Conservation (phyloP, 2,888 invertebrate species). For the Urechis unicinctus region DNA sequence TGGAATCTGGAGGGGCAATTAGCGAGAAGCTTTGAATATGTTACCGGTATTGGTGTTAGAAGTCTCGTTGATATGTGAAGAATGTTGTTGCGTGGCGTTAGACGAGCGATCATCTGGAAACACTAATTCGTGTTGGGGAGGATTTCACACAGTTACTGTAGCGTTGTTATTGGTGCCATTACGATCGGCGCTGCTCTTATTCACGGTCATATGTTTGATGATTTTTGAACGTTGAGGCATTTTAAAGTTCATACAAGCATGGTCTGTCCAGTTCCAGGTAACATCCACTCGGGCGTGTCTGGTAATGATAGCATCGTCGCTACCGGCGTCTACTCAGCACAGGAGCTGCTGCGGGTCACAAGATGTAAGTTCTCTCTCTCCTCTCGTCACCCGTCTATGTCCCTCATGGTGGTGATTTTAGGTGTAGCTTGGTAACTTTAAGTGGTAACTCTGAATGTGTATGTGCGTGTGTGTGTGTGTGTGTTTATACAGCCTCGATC, state of each 20-base stretch:
- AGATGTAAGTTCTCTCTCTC: slow-evolving; percentile 65
- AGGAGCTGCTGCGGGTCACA: slow-evolving; percentile 97
- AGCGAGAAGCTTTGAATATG: too few species aligned
- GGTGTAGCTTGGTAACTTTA: neutral
- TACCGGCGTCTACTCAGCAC: slow-evolving; percentile 98
- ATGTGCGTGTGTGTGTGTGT: neutral
- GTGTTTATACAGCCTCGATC: slow-evolving; percentile 70
- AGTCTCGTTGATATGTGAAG: neutral
- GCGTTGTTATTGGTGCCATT: too few species aligned
- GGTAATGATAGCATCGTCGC: slow-evolving; percentile 99
- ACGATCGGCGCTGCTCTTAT: too few species aligned
- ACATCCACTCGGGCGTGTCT: slow-evolving; percentile 96
- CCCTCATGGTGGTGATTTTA: neutral
- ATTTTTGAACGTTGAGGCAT: neutral
- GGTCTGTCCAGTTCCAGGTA: slow-evolving; percentile 54
- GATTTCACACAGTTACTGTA: too few species aligned
- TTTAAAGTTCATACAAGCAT: too few species aligned
- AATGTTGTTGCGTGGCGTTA: too few species aligned
- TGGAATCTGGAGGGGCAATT: too few species aligned
- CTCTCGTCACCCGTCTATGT: neutral
- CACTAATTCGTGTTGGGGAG: too few species aligned
- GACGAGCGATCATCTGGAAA: too few species aligned
- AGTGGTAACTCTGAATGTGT: too few species aligned
- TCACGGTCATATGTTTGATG: neutral
- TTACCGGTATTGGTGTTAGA: neutral